Conservation (phyloP, 2,113 vertebrate species). For the Nothoprocta perdicaria region DNA sequence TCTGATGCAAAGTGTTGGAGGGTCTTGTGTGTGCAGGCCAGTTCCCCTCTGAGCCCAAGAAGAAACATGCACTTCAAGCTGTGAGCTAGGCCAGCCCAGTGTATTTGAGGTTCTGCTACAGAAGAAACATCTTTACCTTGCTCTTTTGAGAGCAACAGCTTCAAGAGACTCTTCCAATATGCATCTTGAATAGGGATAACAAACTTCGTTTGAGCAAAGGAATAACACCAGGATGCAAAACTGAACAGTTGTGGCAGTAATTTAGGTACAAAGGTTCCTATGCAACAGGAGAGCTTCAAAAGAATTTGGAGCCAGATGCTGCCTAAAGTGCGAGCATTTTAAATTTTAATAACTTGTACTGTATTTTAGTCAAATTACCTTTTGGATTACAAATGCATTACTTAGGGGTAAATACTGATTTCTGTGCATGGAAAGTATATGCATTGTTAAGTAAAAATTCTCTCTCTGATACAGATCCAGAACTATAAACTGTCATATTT, state of each 20-base stretch:
- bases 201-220: neutral
- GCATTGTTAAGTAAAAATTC: neutral
- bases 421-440: neutral
- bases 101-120: slow-evolving; percentile 98
- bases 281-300: neutral
- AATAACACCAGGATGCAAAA: slow-evolving; percentile 65
- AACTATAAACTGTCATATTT: neutral
- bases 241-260: neutral
- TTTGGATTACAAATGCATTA: neutral
- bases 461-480: neutral
- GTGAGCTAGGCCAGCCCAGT: slow-evolving; percentile 91
- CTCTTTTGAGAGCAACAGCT: neutral
- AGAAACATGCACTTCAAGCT: slow-evolving; percentile 94
- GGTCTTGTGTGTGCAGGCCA: slow-evolving; percentile 39
- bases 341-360: neutral
- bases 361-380: neutral
- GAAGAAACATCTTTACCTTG: slow-evolving; percentile 56
- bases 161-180: neutral
- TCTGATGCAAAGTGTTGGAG: slow-evolving; percentile 18
- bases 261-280: neutral
- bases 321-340: neutral
- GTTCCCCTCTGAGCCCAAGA: slow-evolving; percentile 61
- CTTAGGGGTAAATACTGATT: neutral
- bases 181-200: neutral
- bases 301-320: neutral